Evolutionary conservation across 1,140 invertebrate genomes (phyloP).

Genomic region (Aphis craccivora): DNA sequence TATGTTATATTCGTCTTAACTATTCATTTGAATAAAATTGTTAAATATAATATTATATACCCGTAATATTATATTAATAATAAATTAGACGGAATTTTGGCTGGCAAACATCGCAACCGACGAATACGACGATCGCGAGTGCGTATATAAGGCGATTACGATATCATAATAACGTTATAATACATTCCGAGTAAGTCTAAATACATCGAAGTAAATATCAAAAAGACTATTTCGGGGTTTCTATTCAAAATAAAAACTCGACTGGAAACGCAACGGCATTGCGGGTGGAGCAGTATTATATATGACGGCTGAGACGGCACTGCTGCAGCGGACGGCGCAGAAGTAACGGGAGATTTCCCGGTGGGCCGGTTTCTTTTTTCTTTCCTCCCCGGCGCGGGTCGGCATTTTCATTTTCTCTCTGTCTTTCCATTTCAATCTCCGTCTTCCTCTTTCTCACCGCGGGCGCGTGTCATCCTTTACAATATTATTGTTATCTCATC

Average conservation of each 20-base stretch:
- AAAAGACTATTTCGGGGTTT: conserved; percentile 15
- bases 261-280: neutral
- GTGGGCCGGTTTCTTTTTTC: conserved; percentile 31
- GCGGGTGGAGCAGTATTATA: neutral
- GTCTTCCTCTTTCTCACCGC: neutral
- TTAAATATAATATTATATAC: neutral
- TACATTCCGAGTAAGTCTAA: neutral
- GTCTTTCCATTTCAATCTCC: neutral
- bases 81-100: neutral
- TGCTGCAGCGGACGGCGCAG: neutral
- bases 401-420: neutral
- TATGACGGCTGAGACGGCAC: neutral
- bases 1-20: neutral
- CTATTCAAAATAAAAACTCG: conserved; percentile 37
- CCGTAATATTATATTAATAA: neutral
- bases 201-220: neutral
- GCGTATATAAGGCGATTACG: neutral
- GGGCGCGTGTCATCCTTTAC: neutral
- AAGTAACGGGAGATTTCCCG: conserved; percentile 20
- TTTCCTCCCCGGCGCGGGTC: neutral
- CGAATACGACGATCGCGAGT: neutral
- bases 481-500: conserved; percentile 53
- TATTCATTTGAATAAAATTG: neutral
- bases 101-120: neutral
- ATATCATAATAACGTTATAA: neutral